phyloP scores from a whole-genome alignment of 2,797 vertebrate genomes.

The Euphonia xanthogaster region DNA sequence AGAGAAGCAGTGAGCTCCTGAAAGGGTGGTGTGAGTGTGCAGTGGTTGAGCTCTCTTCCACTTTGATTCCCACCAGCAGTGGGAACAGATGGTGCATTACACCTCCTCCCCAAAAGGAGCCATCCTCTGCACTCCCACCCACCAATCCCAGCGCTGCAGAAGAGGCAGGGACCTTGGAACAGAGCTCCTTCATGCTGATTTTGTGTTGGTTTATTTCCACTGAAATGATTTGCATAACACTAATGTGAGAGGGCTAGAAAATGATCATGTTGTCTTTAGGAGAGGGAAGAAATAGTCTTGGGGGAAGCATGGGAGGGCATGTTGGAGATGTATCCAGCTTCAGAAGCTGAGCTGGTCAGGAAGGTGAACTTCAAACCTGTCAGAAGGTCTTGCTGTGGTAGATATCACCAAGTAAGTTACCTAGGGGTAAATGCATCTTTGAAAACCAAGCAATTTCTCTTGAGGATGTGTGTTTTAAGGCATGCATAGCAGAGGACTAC shows the following conservation, averaged over 20 bases:
- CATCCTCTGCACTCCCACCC: neutral
- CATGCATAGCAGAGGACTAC: neutral
- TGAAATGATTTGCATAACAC: slow-evolving; percentile 5
- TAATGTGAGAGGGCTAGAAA: neutral
- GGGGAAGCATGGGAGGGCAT: neutral
- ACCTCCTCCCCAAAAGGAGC: neutral
- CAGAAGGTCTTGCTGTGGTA: neutral
- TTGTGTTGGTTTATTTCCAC: slow-evolving; percentile 17
- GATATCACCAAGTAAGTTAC: neutral
- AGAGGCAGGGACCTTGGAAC: slow-evolving; percentile 21
- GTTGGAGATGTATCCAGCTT: neutral
- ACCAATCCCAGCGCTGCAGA: neutral
- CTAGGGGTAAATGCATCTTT: neutral
- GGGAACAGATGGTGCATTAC: slow-evolving; percentile 33
- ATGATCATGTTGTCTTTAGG: neutral
- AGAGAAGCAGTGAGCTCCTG: neutral
- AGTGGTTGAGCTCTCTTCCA: neutral
- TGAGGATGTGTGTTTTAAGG: neutral
- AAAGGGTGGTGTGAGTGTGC: neutral
- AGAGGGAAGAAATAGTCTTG: neutral
- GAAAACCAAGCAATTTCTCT: neutral
- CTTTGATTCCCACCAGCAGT: slow-evolving; percentile 3
- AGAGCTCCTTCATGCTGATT: slow-evolving; percentile 10
- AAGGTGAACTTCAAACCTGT: neutral
- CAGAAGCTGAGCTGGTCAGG: neutral